phyloP scores from a whole-genome alignment of 1,140 invertebrate species.

The Drosophila eugracilis region DNA sequence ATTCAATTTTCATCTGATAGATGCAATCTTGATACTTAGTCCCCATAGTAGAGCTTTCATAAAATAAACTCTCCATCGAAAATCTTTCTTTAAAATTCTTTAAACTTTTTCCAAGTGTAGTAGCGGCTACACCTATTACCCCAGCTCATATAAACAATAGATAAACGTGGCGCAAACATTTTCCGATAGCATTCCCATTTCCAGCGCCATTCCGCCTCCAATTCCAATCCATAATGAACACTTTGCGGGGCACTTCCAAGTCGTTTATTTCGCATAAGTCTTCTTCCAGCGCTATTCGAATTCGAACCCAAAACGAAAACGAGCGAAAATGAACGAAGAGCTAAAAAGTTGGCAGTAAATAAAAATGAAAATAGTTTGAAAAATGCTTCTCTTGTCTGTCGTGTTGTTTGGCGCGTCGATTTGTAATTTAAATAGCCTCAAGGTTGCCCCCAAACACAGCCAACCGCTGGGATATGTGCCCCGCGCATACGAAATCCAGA shows the following conservation, averaged over 20 bases:
- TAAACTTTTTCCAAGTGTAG: constrained; percentile 1
- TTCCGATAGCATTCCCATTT: constrained; percentile 52
- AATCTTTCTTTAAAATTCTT: not conserved
- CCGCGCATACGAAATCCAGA: constrained; percentile 75
- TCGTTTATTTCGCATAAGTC: constrained; percentile 80
- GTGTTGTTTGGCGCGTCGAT: constrained; percentile 59
- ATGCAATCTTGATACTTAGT: too few species aligned
- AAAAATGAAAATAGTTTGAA: constrained; percentile 80
- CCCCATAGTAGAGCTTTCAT: too few species aligned
- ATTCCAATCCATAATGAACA: constrained; percentile 76
- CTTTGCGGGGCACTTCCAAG: constrained; percentile 73
- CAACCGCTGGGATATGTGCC: constrained; percentile 45
- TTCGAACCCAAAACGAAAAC: constrained; percentile 30
- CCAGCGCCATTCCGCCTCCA: constrained; percentile 36
- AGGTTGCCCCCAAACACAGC: constrained; percentile 62
- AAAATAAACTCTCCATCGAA: too few species aligned
- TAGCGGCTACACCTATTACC: constrained; percentile 15
- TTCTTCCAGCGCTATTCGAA: constrained; percentile 58
- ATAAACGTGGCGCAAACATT: constrained; percentile 68
- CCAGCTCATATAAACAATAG: constrained; percentile 74
- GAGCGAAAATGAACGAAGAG: constrained; percentile 47
- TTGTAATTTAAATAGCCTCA: constrained; percentile 84
- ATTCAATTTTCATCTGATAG: too few species aligned
- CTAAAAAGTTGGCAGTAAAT: constrained; percentile 79
- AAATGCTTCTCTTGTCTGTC: constrained; percentile 57